A percentile compares a stretch with the other conserved stretches of the same genome.
Evolutionary conservation across 2,888 invertebrate genomes (phyloP).

Genomic region (Thymelicus sylvestris): DNA sequence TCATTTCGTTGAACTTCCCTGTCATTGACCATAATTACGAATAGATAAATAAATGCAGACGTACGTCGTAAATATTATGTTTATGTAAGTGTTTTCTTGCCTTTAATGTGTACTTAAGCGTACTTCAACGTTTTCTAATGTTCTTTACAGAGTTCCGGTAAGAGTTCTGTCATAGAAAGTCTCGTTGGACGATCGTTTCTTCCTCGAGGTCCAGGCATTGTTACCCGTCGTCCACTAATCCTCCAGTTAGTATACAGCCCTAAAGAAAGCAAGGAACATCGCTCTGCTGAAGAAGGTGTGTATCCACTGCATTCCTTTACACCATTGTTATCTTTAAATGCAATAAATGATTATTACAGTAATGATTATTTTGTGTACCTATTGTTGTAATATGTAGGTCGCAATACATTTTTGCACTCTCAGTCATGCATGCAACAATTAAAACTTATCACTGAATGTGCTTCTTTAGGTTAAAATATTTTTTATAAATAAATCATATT

Average conservation of each 20-base stretch:
- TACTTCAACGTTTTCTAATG: constrained; percentile 16
- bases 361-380: not conserved
- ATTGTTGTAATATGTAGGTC: not conserved
- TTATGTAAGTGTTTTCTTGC: not conserved
- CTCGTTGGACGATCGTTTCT: constrained; percentile 98
- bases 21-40: constrained; percentile 61
- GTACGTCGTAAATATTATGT: not conserved
- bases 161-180: constrained; percentile 99
- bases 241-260: constrained; percentile 97
- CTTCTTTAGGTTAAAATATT: too few relatives aligned
- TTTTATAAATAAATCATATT: too few relatives aligned
- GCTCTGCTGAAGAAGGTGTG: constrained; percentile 93
- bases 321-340: not conserved
- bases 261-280: constrained; percentile 94
- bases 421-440: not conserved
- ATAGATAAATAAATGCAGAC: constrained; percentile 17
- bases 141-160: constrained; percentile 96
- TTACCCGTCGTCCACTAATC: constrained; percentile 97
- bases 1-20: constrained; percentile 63
- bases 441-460: not conserved
- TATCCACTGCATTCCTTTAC: constrained; percentile 47
- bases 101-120: not conserved
- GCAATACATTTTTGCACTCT: not conserved
- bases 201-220: constrained; percentile 98
- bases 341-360: not conserved